A percentile compares a stretch with the other conserved stretches of the same genome.
Conservation (phyloP, 2,888 invertebrate species). For the Barypeithes pellucidus region DNA sequence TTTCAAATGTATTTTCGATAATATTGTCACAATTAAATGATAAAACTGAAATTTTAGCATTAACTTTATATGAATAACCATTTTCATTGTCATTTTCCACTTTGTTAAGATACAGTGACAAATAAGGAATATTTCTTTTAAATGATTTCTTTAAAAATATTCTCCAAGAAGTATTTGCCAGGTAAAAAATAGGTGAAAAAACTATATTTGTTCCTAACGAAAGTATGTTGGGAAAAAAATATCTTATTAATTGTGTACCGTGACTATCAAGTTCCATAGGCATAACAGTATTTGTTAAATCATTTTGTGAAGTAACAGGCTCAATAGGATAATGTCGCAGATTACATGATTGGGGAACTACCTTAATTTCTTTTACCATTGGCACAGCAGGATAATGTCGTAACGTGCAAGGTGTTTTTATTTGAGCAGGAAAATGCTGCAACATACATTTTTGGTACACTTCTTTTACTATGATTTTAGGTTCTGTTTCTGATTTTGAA, state of each 20-base stretch:
- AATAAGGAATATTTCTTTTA: background rate
- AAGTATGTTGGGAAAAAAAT: background rate
- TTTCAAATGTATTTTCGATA: no score
- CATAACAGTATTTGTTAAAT: background rate
- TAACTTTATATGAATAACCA: background rate
- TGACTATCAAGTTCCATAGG: background rate
- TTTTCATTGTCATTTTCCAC: background rate
- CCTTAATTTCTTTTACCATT: no score
- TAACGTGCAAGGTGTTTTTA: no score
- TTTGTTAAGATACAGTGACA: background rate
- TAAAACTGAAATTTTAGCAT: background rate
- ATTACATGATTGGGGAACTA: no score
- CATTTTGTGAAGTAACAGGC: no score
- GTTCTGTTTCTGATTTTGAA: background rate
- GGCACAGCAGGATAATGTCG: no score
- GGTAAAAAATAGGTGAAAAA: background rate
- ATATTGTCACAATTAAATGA: background rate
- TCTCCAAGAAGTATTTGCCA: conserved; percentile 7
- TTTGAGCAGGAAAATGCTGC: no score
- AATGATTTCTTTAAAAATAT: background rate
- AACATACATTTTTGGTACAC: no score
- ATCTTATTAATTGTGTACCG: background rate
- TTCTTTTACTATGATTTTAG: background rate
- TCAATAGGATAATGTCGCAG: no score
- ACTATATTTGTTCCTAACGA: background rate